phyloP scores from a whole-genome alignment of 2,888 invertebrate species.

The Isotomurus palustris region DNA sequence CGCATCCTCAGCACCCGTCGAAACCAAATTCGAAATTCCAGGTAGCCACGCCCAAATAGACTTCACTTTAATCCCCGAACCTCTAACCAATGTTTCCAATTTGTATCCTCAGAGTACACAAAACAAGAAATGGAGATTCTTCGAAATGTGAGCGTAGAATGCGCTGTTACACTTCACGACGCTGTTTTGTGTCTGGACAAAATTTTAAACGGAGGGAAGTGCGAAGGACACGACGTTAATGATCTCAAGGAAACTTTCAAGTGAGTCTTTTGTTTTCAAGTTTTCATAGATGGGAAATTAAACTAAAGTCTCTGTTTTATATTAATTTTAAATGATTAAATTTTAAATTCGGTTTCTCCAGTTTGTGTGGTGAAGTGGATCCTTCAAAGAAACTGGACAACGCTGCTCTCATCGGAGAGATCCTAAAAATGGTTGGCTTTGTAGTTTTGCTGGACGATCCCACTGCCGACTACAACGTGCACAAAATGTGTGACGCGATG shows the following conservation, averaged over 20 bases:
- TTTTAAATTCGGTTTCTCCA: slow-evolving; percentile 2
- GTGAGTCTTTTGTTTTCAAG: too few species aligned
- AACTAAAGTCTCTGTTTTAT: not conserved
- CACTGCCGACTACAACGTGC: not conserved
- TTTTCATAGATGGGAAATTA: too few species aligned
- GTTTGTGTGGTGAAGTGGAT: slow-evolving; percentile 27
- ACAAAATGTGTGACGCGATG: slow-evolving; percentile 2
- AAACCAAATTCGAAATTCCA: slow-evolving; percentile 28
- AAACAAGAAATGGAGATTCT: slow-evolving; percentile 17
- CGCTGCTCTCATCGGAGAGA: slow-evolving; percentile 16
- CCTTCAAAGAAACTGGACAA: slow-evolving; percentile 12
- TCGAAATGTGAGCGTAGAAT: slow-evolving; percentile 21
- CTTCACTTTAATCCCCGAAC: not conserved
- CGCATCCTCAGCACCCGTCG: slow-evolving; percentile 25
- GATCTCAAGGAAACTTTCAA: slow-evolving; percentile 21
- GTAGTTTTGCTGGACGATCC: slow-evolving; percentile 28
- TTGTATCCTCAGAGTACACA: slow-evolving; percentile 16
- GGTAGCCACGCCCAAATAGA: slow-evolving; percentile 11
- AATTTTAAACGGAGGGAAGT: slow-evolving; percentile 19
- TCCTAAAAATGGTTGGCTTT: slow-evolving; percentile 20
- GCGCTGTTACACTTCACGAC: slow-evolving; percentile 21
- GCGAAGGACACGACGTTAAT: slow-evolving; percentile 16
- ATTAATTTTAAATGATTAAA: not conserved
- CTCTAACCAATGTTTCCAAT: not conserved
- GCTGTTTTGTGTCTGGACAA: slow-evolving; percentile 20